Evolutionary conservation across 2,888 invertebrate species (phyloP), one percentile per base, ranked within the genome.

Genomic region (Drosophila nigricruria): DNA sequence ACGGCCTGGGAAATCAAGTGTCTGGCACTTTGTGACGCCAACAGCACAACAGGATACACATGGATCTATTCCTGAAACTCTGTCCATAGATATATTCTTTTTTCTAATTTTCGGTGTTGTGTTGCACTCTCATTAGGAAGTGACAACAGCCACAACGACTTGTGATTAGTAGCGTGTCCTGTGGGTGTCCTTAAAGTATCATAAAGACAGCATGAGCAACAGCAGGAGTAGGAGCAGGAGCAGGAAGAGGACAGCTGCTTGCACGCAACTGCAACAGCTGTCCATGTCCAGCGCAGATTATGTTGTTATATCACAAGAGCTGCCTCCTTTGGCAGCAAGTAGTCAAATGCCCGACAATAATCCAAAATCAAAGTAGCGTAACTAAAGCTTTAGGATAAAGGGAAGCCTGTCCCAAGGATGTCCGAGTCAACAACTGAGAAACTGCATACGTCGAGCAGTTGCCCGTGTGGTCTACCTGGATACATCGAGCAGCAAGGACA

Each of bases 71-170:
- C 40, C 49, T 34, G 32, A 12, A 30, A 47, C 57, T 40, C 18
- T 20, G 38, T 52, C n/a, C 18, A 42, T 34, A 23, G 18, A 36
- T 34, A 18, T 32, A n/a, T 34, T 20, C 23, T 25, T 30, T 61
- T n/a, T 18, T 30, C 45, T 65, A 73, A 5, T 77, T 73, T 73
- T 71, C 69, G 79, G 88, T 86, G 72, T 88, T 70, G 58, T 59
- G 76, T 86, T 86, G 82, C 88, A 82, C 61, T 65, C 87, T 83
- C 84, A 88, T 88, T 88, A 86, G 78, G 82, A 86, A 86, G 83
- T 88, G 88, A 81, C 77, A 75, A 79, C 66, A 61, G 57, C 56
- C 38, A 38, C 59, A 78, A 79, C 66, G 81, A 76, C 78, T 64
- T 66, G 77, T 88, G 79, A 86, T 82, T 81, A 81, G 86, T 72